Evolutionary conservation across 2,888 invertebrate genomes (phyloP), one percentile per base, ranked within the genome.

Genomic region (Temnothorax ravouxi): DNA sequence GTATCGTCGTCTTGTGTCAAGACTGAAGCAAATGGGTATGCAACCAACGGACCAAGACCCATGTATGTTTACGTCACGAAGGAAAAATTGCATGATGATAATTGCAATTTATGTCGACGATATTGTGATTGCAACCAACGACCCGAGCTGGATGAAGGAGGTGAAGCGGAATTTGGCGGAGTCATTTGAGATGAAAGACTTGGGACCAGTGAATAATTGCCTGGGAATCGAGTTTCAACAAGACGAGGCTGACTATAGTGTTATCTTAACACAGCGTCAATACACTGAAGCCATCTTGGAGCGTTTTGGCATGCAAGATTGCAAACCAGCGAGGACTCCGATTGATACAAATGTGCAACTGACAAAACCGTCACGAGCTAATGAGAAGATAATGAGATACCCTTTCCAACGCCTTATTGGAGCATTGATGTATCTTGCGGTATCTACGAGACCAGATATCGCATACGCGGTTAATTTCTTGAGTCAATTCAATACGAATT

Each of bases 401-500:
- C 2, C 25, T 25, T 25, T 25, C 25, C 25, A 25, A 25, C 25
- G 25, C 2, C 25, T 25, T 25, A 2, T 25, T 25, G 25, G 25
- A 2, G 25, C 25, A 25, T 25, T 25, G 25, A 25, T 25, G 25
- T 25, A 25, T 2, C 25, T 25, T 25, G 25, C 25, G 25, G 0
- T 2, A 25, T 2, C 25, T 25, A 25, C 25, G 2, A 25, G 25
- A 2, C 25, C 25, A 1, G 25, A 25, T 25, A 25, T 25, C 25
- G 25, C 25, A 2, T 25, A 25, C 25, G 25, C 25, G 25, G 25
- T 25, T 2, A 25, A 25, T 25, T 25, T 25, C 25, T 2, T 25
- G 25, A 25, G 25, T 25, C 67, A 67, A 50, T 67, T 67, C 47
- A 67, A 67, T 13, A 50, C 67, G 5, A 67, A 67, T 50, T 67